Evolutionary conservation across 2,888 invertebrate genomes (phyloP), one percentile per base, ranked within the genome.

Genomic region (Phortica okadai): DNA sequence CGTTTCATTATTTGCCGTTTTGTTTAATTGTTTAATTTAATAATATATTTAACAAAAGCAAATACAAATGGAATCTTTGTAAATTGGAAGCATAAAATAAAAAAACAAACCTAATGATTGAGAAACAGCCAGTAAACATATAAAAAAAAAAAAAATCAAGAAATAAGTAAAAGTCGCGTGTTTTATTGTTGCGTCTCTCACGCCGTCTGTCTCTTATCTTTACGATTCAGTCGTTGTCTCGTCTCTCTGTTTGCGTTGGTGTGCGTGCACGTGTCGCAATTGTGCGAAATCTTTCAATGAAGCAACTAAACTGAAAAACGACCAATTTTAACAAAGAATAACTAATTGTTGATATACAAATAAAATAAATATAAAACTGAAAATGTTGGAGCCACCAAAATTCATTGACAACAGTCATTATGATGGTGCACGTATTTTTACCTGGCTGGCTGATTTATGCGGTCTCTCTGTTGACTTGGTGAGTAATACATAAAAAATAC

Each of bases 381-480:
- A 86, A 82, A 89, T 90, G 88, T 82, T 89, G 76, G 89, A 90
- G 78, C 82, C 88, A 76, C 86, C 89, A 66, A 87, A 84, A 78
- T 83, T 86, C 77, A 79, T 84, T 77, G 83, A 80, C 74, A 85
- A 79, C 74, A 84, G 89, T 78, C 93, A 93, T 84, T 96, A 96
- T 89, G 94, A 94, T 90, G 96, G 96, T 77, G 95, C 95, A 90
- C 94, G 94, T 88, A 90, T 94, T 78, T 95, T 97, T 90, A 90
- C 93, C 79, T 95, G 94, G 92, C 88, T 96, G 78, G 93, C 95
- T 50, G 94, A 93, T 84, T 92, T 93, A 88, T 91, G 94, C 82
- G 95, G 95, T 79, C 92, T 97, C 82, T 95, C 96, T 74, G 93
- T 96, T 87, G 96, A 97, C 92, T 93, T 96, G 93, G 96, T 96